Conservation (phyloP, 2,797 vertebrate species). For the Arremon aurantiirostris region DNA sequence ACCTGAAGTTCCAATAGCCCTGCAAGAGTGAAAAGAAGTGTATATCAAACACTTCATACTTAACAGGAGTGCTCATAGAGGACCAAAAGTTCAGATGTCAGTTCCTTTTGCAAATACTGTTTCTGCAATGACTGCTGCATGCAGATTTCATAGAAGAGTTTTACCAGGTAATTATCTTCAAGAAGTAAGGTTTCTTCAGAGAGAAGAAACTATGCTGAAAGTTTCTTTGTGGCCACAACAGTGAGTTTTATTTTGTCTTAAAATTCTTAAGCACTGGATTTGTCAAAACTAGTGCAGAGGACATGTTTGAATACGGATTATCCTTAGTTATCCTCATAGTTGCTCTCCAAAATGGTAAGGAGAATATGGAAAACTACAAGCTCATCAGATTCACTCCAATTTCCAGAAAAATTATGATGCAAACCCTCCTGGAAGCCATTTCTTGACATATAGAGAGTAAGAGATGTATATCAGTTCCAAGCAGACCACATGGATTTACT, state of each 20-base stretch:
- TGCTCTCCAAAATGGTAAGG: not conserved
- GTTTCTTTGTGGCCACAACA: not conserved
- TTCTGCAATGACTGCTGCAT: not conserved
- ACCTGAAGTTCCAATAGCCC: not conserved
- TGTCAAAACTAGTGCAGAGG: not conserved
- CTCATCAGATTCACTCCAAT: not conserved
- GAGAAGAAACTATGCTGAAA: not conserved
- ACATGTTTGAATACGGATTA: not conserved
- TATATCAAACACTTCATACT: not conserved
- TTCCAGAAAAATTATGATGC: not conserved
- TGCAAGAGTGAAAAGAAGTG: not conserved
- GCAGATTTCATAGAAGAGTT: not conserved
- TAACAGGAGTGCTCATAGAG: not conserved
- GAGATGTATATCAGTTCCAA: not conserved
- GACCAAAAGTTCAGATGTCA: not conserved
- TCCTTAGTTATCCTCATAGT: not conserved
- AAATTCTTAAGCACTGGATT: not conserved
- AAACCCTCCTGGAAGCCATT: not conserved
- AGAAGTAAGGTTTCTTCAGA: not conserved
- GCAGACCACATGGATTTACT: not conserved
- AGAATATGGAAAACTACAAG: not conserved
- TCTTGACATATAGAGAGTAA: not conserved
- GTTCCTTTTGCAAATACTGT: not conserved
- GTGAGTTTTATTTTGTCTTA: not conserved
- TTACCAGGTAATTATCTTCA: not conserved